Conservation (phyloP, 2,888 invertebrate genomes). For the Antheraea assamensis region DNA sequence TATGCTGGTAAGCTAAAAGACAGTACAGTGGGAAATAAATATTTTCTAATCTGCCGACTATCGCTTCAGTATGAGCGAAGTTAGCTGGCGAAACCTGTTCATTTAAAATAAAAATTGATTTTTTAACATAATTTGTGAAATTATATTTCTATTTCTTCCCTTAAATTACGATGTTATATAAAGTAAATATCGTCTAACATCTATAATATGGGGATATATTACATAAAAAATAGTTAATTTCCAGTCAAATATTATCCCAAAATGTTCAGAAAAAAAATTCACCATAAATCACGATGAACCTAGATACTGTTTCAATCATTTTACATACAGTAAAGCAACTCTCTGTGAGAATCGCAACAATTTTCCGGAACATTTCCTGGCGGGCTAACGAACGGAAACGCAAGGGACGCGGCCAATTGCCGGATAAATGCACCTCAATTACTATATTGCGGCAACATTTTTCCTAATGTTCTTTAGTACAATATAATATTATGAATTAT, state of each 20-base stretch:
- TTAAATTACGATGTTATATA: too few species aligned
- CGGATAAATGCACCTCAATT: constrained; percentile 78
- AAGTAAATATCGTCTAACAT: too few species aligned
- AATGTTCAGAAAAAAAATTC: constrained; percentile 26
- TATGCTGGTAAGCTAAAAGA: constrained; percentile 50
- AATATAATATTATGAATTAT: constrained; percentile 5
- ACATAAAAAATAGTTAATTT: too few species aligned
- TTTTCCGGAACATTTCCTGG: constrained; percentile 77
- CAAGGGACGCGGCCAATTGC: constrained; percentile 75
- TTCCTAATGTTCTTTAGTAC: constrained; percentile 61
- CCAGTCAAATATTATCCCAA: constrained; percentile 32
- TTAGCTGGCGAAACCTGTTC: too few species aligned
- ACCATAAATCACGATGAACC: constrained; percentile 25
- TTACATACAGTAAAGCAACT: constrained; percentile 56
- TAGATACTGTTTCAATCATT: constrained; percentile 45
- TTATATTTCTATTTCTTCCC: too few species aligned
- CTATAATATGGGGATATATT: too few species aligned
- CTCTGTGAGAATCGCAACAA: constrained; percentile 70
- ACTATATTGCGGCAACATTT: constrained; percentile 74
- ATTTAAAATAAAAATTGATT: too few species aligned
- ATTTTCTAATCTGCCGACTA: background rate
- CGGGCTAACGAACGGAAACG: constrained; percentile 76
- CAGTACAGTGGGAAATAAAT: too few species aligned
- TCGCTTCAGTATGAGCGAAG: too few species aligned
- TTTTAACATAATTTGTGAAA: too few species aligned